Evolutionary conservation across 2,113 vertebrate genomes (phyloP).

Genomic region (Motacilla alba): DNA sequence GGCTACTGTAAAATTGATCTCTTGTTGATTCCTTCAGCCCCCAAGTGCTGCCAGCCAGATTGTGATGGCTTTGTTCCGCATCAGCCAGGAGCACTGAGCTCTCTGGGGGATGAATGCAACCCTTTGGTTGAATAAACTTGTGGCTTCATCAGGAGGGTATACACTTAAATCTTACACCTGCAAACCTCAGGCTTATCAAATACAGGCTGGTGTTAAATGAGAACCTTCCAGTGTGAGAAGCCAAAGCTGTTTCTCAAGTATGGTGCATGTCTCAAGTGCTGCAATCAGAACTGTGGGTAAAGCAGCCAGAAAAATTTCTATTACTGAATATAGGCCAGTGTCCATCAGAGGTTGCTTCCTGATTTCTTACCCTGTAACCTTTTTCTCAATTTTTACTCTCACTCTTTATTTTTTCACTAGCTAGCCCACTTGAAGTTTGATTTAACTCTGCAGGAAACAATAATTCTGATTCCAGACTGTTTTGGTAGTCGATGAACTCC

Average conservation of each 20-base stretch:
- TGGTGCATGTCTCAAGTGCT: neutral
- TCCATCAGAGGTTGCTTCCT: neutral
- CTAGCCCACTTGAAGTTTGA: neutral
- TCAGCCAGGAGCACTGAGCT: neutral
- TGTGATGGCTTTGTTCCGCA: rapidly evolving
- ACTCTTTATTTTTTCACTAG: neutral
- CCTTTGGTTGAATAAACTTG: neutral
- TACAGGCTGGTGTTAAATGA: neutral
- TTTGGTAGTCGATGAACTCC: neutral
- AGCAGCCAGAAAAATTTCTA: neutral
- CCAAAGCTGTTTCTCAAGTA: neutral
- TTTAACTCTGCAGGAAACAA: neutral
- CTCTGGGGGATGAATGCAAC: rapidly evolving
- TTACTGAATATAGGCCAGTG: neutral
- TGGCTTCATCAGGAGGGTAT: neutral
- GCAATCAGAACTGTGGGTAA: neutral
- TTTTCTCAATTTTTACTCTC: neutral
- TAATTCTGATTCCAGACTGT: neutral
- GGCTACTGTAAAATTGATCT: neutral
- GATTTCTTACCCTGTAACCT: neutral
- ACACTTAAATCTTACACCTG: neutral
- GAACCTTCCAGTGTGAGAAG: neutral
- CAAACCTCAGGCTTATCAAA: neutral
- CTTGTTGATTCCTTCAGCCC: neutral
- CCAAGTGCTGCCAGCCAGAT: rapidly evolving